Evolutionary conservation across 1,140 invertebrate genomes (phyloP).

Genomic region (Rhyacophila brunnea): DNA sequence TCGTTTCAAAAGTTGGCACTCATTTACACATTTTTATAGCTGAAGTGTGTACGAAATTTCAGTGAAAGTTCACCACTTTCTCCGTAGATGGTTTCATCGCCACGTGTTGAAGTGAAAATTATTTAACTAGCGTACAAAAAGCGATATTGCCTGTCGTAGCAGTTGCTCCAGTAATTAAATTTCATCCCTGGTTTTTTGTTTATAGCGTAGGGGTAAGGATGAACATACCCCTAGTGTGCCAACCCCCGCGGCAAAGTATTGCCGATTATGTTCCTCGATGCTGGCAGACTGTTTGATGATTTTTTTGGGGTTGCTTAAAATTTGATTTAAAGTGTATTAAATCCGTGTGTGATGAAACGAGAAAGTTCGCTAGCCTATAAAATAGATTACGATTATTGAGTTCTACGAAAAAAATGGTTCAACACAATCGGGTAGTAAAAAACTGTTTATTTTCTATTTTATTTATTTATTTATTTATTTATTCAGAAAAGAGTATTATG

Average conservation of each 20-base stretch:
- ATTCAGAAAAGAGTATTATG: too few relatives aligned
- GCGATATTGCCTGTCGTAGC: constrained; percentile 8
- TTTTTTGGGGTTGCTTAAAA: constrained; percentile 31
- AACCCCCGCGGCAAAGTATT: constrained; percentile 4
- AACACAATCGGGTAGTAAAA: too few relatives aligned
- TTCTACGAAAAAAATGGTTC: too few relatives aligned
- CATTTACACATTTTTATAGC: too few relatives aligned
- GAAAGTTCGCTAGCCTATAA: constrained; percentile 21
- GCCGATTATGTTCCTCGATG: constrained; percentile 23
- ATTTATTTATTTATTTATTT: too few relatives aligned
- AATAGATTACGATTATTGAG: constrained; percentile 26
- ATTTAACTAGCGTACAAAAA: constrained; percentile 13
- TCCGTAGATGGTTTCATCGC: not conserved
- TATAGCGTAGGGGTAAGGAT: constrained; percentile 7
- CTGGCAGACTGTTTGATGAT: constrained; percentile 28
- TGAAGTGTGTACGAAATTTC: too few relatives aligned
- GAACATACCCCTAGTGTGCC: not conserved
- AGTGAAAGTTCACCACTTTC: too few relatives aligned
- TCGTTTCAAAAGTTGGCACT: too few relatives aligned
- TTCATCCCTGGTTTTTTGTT: constrained; percentile 23
- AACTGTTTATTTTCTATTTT: too few relatives aligned
- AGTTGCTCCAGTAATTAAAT: constrained; percentile 28
- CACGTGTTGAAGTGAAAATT: constrained; percentile 9
- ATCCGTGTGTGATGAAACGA: constrained; percentile 33
- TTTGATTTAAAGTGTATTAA: constrained; percentile 34